These are phyloP conservation scores for Myopa testacea DNA, from an alignment of 2,888 invertebrate species.

Conservation along the genomic window DNA sequence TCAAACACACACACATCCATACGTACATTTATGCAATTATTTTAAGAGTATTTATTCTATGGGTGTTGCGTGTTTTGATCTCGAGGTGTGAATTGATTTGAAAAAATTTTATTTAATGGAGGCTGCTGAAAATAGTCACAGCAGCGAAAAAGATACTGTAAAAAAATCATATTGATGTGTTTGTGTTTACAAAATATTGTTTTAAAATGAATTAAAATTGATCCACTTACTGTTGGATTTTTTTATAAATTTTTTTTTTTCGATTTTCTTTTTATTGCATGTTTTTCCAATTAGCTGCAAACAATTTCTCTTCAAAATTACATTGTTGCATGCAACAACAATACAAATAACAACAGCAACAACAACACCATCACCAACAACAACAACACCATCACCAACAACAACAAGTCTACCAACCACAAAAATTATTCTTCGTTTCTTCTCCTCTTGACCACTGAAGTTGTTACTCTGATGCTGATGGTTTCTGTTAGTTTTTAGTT, in stretches of 20 bases:
- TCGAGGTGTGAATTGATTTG: background rate
- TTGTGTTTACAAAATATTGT: background rate
- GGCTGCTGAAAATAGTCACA: no score
- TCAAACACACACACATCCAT: no score
- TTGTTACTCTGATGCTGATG: background rate
- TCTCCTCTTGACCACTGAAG: background rate
- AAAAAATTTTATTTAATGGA: background rate
- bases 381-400: conserved; percentile 14
- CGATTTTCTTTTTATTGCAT: conserved; percentile 1
- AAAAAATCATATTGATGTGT: background rate
- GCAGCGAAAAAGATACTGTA: no score
- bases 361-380: conserved; percentile 20
- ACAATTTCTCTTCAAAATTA: conserved; percentile 49
- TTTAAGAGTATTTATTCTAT: background rate
- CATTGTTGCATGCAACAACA: conserved; percentile 41
- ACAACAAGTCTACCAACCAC: background rate
- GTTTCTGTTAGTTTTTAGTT: conserved; percentile 24
- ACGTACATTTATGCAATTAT: no score
- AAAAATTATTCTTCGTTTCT: background rate
- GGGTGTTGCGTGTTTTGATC: conserved; percentile 1
- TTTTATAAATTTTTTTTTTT: conserved; percentile 4
- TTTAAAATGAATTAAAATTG: conserved; percentile 10
- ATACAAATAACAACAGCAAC: conserved; percentile 20
- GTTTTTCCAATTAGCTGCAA: conserved; percentile 30
- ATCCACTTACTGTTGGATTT: conserved; percentile 14